phyloP scores from a whole-genome alignment of 2,797 vertebrate species.

The Sparus aurata region DNA sequence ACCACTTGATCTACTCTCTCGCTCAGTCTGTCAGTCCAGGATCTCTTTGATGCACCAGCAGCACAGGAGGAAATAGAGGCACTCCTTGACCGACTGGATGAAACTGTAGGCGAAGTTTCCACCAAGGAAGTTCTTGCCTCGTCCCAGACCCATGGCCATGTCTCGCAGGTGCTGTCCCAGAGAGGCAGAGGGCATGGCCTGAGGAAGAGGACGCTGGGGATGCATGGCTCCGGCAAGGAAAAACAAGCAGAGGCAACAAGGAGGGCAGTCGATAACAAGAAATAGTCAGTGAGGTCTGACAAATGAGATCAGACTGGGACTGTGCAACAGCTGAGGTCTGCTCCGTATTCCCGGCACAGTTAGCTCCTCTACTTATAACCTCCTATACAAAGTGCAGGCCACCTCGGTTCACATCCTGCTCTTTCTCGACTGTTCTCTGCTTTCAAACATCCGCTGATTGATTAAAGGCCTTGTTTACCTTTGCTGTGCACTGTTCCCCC shows the following conservation, averaged over 20 bases:
- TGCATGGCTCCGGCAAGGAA: conserved; percentile 72
- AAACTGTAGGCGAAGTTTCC: conserved; percentile 83
- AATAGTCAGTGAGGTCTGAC: conserved; percentile 25
- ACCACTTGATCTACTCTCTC: conserved; percentile 53
- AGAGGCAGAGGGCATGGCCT: conserved; percentile 83
- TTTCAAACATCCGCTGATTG: conserved; percentile 66
- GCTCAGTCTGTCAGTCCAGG: conserved; percentile 85
- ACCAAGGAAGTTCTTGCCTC: conserved; percentile 79
- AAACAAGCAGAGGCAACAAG: conserved; percentile 18
- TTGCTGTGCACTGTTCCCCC: conserved; percentile 20
- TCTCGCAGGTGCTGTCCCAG: conserved; percentile 80
- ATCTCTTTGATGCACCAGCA: conserved; percentile 95
- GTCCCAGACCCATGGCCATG: conserved; percentile 81
- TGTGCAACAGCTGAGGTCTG: conserved; percentile 54
- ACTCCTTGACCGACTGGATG: conserved; percentile 87
- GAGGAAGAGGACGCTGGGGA: conserved; percentile 81
- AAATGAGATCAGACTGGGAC: conserved; percentile 36
- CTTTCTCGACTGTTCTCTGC: conserved; percentile 70
- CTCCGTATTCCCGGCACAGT: conserved; percentile 33
- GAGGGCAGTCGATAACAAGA: conserved; percentile 18
- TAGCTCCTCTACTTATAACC: conserved; percentile 73
- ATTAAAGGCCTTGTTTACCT: conserved; percentile 67
- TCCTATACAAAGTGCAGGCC: conserved; percentile 39
- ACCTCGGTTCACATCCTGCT: conserved; percentile 51
- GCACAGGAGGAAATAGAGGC: conserved; percentile 91